Base-by-base conservation (phyloP, 2,797 vertebrate species). In the Amblyopsis hoosieri region DNA sequence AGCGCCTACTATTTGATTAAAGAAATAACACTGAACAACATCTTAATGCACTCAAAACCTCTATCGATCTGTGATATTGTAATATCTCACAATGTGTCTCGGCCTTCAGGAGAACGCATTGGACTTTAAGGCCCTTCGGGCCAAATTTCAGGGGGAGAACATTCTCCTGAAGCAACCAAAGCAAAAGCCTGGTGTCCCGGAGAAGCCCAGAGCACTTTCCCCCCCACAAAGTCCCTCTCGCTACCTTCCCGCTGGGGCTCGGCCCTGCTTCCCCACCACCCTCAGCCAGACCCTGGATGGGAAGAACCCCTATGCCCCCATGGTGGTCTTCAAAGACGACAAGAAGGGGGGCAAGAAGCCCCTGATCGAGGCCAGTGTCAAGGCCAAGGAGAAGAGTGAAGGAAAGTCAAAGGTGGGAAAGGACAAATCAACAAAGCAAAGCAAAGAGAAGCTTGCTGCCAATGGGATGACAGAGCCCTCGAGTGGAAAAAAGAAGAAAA, bases 51-150 rank as follows among this genome's bases (percentile, higher is more conserved):
- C 37, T 42, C 37, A 42, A 48, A 4, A 48, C 13, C n/a, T 14
- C 4, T 0, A 48, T 2, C 47, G n/a, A 48, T 67, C 12, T 19
- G 29, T 51, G 57, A 29, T 15, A 14, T 1, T 13, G 33, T 3
- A n/a, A 17, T 56, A 1, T 15, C 64, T 6, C 31, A 37, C 51
- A 42, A 14, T 74, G 11, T 72, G 23, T 65, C 64, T 10, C 31
- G 64, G 42, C 83, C 54, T 50, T 48, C 66, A 97, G 94, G 94
- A 93, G 78, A 84, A 81, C n/a, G 48, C 65, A 5, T 76, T 78
- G 75, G 94, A 94, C 78, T 95, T 98, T 78, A 87, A 90, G 76
- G 84, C 93, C 62, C 74, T 97, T 23, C 91, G 72, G 87, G 95
- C 94, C 61, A 94, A 87, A 88, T 97, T 97, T 78, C 94, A 96